phyloP scores from a whole-genome alignment of 2,113 vertebrate species.

The Actenoides lindsayi region DNA sequence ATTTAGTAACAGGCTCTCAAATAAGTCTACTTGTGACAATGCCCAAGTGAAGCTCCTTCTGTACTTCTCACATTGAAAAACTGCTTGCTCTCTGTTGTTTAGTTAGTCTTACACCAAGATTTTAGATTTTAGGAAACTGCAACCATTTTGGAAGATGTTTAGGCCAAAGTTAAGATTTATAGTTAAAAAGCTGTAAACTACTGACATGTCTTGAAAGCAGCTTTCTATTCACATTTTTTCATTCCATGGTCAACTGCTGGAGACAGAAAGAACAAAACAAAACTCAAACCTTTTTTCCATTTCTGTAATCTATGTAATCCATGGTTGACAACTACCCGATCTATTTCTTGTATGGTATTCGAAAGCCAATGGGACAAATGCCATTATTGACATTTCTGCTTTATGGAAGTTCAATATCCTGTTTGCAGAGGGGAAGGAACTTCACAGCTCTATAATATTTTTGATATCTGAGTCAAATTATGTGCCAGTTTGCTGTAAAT shows the following conservation, averaged over 20 bases:
- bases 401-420: neutral
- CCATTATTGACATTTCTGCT: neutral
- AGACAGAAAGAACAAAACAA: neutral
- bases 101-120: neutral
- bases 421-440: neutral
- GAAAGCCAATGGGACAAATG: neutral
- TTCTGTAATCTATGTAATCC: neutral
- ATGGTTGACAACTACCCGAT: neutral
- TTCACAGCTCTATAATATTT: neutral
- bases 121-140: neutral
- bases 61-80: neutral
- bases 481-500: neutral
- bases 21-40: neutral
- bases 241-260: neutral
- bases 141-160: neutral
- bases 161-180: neutral
- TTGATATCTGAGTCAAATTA: neutral
- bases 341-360: neutral
- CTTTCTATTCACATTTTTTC: neutral
- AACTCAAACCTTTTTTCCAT: neutral
- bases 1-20: neutral
- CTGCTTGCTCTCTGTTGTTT: neutral
- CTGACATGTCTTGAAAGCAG: neutral
- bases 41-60: neutral
- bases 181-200: neutral